Conservation (phyloP, 2,113 vertebrate species). For the Saccopteryx leptura region DNA sequence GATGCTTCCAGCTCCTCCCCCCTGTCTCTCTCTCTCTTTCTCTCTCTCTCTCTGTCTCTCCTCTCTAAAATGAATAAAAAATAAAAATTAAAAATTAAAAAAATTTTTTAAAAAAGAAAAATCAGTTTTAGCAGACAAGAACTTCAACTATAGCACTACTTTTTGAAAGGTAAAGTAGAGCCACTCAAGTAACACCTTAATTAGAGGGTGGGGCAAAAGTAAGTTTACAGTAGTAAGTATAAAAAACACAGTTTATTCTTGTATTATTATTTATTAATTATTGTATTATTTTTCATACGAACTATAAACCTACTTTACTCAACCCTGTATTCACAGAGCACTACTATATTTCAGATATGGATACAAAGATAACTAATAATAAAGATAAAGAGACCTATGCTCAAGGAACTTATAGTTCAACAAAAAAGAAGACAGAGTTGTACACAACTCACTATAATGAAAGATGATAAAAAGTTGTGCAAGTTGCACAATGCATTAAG, state of each 20-base stretch:
- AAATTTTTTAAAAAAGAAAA: too few species aligned
- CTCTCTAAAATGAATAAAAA: too few species aligned
- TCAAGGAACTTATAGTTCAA: conserved; percentile 6
- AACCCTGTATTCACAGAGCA: background rate
- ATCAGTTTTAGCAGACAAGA: background rate
- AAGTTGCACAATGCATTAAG: background rate
- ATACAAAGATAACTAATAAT: background rate
- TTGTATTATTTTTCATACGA: too few species aligned
- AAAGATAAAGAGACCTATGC: background rate
- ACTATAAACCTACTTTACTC: too few species aligned
- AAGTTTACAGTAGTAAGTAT: too few species aligned
- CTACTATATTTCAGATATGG: background rate
- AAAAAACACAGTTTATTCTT: too few species aligned
- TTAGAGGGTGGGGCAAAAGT: background rate
- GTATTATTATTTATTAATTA: too few species aligned
- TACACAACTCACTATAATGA: background rate
- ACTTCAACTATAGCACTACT: background rate
- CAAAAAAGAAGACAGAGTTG: background rate
- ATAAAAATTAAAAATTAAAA: too few species aligned
- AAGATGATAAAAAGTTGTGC: background rate
- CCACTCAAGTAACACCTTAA: background rate
- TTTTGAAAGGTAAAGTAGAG: conserved; percentile 13
- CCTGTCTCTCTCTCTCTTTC: too few species aligned
- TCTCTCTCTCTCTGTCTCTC: too few species aligned
- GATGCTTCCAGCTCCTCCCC: too few species aligned